Evolutionary conservation across 2,888 invertebrate species (phyloP), one percentile per base, ranked within the genome.

Genomic region (Copidosoma aretas): DNA sequence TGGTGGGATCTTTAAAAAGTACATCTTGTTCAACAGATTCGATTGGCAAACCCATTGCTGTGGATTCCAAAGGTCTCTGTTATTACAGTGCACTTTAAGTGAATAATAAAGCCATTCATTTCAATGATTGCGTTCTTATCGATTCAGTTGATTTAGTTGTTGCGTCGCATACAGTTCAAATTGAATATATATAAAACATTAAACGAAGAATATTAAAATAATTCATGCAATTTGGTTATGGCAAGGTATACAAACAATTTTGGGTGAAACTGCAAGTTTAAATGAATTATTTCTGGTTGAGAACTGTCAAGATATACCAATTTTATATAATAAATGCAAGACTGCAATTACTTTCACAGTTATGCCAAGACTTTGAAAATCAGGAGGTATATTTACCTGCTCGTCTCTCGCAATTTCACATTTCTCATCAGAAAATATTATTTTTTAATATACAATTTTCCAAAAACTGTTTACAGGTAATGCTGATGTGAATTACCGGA

Each of bases 401-500:
- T 93, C 93, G 93, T 85, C 86, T 24, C 85, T 86, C 76, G 82
- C 89, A 22, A 92, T 92, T n/a, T n/a, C n/a, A n/a, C n/a, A n/a
- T n/a, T n/a, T n/a, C n/a, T n/a, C n/a, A n/a, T n/a, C n/a, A n/a
- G n/a, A n/a, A n/a, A n/a, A n/a, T n/a, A n/a, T n/a, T n/a, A n/a
- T n/a, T n/a, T n/a, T n/a, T n/a, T n/a, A n/a, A n/a, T n/a, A n/a
- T 60, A 91, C 91, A 24, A 24, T 32, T 32, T 32, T 32, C 8
- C 8, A 32, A 5, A 8, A 3, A 32, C 8, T 32, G 3, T 5
- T 32, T 32, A 32, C 32, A 32, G 80, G 79, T 41, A 77, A 77
- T 65, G 71, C 17, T 22, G 39, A 61, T 58, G 39, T 12, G 10
- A 58, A 72, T 22, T n/a, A n/a, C 4, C 70, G 70, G 17, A 60